Conservation (phyloP, 2,113 vertebrate genomes). For the Calidris pygmaea region DNA sequence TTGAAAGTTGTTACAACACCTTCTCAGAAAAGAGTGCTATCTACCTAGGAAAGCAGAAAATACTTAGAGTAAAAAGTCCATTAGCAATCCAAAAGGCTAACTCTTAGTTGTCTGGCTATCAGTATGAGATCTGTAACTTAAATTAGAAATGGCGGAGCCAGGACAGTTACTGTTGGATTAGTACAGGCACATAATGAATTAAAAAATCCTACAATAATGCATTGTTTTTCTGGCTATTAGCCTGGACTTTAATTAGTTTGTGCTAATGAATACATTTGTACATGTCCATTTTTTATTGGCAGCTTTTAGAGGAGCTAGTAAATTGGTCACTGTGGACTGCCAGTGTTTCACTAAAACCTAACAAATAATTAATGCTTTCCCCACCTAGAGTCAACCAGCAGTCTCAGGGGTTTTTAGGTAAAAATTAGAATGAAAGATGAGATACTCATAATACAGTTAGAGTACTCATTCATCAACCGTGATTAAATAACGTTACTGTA, state of each 20-base stretch:
- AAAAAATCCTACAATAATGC: background rate
- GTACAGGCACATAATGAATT: background rate
- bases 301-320: background rate
- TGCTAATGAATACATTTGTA: conserved; percentile 54
- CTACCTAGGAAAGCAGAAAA: background rate
- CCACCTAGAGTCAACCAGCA: conserved; percentile 17
- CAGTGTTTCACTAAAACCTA: conserved; percentile 24
- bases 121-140: background rate
- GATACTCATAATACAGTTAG: conserved; percentile 31
- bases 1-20: background rate
- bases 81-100: background rate
- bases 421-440: conserved; percentile 58
- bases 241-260: conserved; percentile 44
- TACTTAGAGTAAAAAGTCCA: background rate
- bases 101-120: background rate
- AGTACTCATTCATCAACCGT: background rate
- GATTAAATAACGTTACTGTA: background rate
- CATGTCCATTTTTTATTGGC: conserved; percentile 9
- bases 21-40: background rate
- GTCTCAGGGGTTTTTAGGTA: background rate
- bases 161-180: background rate
- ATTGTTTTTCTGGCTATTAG: conserved; percentile 16
- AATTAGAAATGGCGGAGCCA: background rate
- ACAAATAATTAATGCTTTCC: conserved; percentile 49
- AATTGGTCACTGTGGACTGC: conserved; percentile 23